A percentile compares a stretch with the other conserved stretches of the same genome.
Evolutionary conservation across 2,888 invertebrate species (phyloP).

Genomic region (Carterocephalus palaemon): DNA sequence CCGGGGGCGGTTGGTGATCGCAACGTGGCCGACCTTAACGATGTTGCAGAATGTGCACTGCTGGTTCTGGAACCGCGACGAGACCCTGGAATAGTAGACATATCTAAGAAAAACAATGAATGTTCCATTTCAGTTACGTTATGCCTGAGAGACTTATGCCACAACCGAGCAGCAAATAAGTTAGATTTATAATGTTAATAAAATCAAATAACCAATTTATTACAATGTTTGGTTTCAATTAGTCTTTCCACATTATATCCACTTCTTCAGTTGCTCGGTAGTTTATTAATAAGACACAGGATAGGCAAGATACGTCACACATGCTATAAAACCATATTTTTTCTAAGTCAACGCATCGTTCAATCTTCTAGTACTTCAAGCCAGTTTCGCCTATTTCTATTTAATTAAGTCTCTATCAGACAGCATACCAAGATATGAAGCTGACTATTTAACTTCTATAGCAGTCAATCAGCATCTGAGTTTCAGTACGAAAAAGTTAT

Average conservation of each 20-base stretch:
- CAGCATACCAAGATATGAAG: slow-evolving; percentile 8
- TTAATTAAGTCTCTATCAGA: slow-evolving; percentile 1
- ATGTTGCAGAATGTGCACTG: slow-evolving; percentile 87
- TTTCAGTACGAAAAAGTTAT: background rate
- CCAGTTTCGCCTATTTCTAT: slow-evolving; percentile 6
- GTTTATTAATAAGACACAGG: background rate
- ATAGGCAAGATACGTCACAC: slow-evolving; percentile 12
- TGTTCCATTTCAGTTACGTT: background rate
- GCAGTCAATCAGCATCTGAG: background rate
- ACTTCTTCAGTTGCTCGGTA: background rate
- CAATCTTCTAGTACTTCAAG: slow-evolving; percentile 12
- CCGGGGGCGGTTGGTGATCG: slow-evolving; percentile 65
- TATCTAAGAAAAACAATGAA: slow-evolving; percentile 20
- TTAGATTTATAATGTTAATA: too few species aligned
- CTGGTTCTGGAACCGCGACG: slow-evolving; percentile 87
- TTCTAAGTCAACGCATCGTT: slow-evolving; percentile 7
- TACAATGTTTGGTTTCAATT: background rate
- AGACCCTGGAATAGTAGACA: slow-evolving; percentile 54
- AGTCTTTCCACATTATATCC: background rate
- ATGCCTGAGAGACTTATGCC: background rate
- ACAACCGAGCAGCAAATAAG: background rate
- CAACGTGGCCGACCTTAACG: slow-evolving; percentile 81
- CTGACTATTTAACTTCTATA: background rate
- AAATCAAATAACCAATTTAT: too few species aligned
- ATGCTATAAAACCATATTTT: slow-evolving; percentile 4